These are phyloP conservation scores for Tipula vernalis DNA, from an alignment of 2,888 invertebrate genomes.

Conservation along the genomic window DNA sequence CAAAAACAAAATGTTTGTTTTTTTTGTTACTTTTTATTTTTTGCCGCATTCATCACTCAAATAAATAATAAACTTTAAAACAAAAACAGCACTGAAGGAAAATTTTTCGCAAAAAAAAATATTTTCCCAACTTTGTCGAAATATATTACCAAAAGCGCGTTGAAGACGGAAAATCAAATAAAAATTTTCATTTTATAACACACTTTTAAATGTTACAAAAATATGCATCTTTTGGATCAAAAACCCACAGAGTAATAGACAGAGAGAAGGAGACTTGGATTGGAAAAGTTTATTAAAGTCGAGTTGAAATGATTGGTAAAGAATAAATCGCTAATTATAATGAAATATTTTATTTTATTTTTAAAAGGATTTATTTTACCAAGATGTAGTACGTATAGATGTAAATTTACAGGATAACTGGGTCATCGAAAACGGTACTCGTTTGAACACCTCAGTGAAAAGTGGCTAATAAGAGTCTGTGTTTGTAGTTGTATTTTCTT, in stretches of 20 bases:
- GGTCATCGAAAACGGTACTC: too few species aligned
- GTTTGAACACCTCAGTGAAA: too few species aligned
- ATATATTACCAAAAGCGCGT: background rate
- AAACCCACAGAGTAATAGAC: background rate
- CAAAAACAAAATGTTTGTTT: background rate
- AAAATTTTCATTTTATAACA: background rate
- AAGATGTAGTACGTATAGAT: too few species aligned
- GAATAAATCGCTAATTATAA: too few species aligned
- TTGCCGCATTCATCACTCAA: background rate
- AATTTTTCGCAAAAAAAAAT: background rate
- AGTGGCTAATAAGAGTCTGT: too few species aligned
- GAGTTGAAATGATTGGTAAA: background rate
- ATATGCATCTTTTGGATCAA: background rate
- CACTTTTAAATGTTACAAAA: background rate
- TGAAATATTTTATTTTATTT: too few species aligned
- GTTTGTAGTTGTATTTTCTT: too few species aligned
- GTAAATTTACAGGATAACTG: too few species aligned
- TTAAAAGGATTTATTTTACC: too few species aligned
- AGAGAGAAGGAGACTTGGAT: background rate
- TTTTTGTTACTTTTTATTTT: background rate
- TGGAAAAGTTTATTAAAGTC: background rate
- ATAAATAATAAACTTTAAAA: background rate
- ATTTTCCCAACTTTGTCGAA: background rate
- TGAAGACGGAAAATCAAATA: background rate
- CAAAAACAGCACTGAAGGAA: background rate